Percentiles rank a stretch among this genome's conserved stretches.
Evolutionary conservation across 2,113 vertebrate species (phyloP).

Genomic region (Myiozetetes cayanensis): DNA sequence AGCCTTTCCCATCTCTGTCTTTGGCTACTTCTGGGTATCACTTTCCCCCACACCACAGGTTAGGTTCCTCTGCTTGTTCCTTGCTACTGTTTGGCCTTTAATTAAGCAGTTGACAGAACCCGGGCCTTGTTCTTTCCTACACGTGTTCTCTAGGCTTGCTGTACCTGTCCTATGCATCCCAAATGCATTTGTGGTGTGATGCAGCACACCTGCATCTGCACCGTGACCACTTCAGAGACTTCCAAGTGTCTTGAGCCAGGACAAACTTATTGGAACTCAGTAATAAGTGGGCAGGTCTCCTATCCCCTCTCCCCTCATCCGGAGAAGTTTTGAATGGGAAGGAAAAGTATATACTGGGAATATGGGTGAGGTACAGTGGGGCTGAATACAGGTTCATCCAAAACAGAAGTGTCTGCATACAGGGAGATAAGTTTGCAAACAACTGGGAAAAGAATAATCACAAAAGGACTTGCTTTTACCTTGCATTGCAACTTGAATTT

Average conservation of each 20-base stretch:
- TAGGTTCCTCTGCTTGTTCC: neutral
- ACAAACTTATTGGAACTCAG: neutral
- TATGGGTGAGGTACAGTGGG: neutral
- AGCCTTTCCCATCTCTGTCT: slow-evolving; percentile 5
- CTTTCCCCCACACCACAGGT: neutral
- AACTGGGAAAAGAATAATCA: neutral
- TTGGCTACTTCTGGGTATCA: neutral
- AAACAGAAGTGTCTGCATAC: neutral
- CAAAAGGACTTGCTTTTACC: neutral
- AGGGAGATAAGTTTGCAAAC: neutral
- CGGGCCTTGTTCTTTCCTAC: neutral
- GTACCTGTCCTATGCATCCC: neutral
- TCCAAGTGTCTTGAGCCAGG: neutral
- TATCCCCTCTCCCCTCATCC: neutral
- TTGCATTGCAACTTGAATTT: neutral
- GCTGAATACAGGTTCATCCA: neutral
- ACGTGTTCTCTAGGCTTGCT: neutral
- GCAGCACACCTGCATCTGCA: neutral
- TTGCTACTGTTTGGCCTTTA: neutral
- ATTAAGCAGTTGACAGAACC: neutral
- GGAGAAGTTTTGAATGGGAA: neutral
- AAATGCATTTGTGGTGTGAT: neutral
- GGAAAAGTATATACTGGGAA: neutral
- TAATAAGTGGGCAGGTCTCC: neutral
- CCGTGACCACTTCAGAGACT: neutral